Base-by-base conservation (phyloP, 2,797 vertebrate species). In the Eulemur coronatus region DNA sequence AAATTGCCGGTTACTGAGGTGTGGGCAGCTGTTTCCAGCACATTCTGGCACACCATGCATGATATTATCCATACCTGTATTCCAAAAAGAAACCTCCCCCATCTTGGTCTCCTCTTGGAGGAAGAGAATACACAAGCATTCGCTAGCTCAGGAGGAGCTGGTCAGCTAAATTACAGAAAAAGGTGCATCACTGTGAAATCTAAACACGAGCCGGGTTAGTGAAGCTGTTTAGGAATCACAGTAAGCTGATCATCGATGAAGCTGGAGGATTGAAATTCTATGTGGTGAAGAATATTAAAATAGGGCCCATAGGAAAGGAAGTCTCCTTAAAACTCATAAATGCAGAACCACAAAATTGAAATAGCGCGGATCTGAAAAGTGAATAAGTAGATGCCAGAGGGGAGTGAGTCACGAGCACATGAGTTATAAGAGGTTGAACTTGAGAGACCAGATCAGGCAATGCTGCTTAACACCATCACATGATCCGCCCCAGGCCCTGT, bases 401-500 rank as follows among this genome's bases (percentile, higher is more conserved):
- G 12, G 72, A 96, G 94, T 99, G 99, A 99, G 98, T 99, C 99
- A 99, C 97, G 98, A 98, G 98, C 99, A 99, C 98, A 99, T 99
- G 99, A 99, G 98, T 97, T 30, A 61, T 61, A 75, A 97, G 98
- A 97, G 96, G 84, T 43, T 84, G 97, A 97, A 97, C 97, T 97
- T 95, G 95, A 97, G 98, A 98, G 97, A 98, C 98, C 98, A 93
- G 98, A 99, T 99, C 99, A 99, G 99, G 97, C 98, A 99, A 97
- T 93, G 98, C 99, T 98, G 89, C 99, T 99, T 99, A 99, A 98
- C 98, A 94, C 97, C 98, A 98, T 99, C 99, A 99, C 99, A 99
- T 99, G 99, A 99, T 98, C 97, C 95, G 96, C 98, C 98, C 97
- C 6, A 89, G 98, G 98, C 98, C 97, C 97, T 90, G 97, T 89